Evolutionary conservation across 2,888 invertebrate species (phyloP).

Genomic region (Amblyteles armatorius): DNA sequence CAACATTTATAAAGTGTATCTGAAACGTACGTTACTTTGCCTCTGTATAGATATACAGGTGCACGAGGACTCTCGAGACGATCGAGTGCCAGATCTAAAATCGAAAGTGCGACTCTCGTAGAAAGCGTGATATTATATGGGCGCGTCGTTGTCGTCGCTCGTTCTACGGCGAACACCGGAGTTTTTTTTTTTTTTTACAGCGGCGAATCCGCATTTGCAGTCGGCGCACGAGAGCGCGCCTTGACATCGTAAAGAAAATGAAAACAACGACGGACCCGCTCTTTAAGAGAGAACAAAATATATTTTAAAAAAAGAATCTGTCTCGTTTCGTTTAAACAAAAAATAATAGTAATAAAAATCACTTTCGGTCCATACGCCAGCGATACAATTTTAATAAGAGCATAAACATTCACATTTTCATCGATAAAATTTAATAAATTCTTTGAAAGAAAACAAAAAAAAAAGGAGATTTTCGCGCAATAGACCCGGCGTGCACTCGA

Average conservation of each 20-base stretch:
- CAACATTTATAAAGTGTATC: constrained; percentile 9
- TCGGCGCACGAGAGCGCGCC: constrained; percentile 60
- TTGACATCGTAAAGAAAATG: constrained; percentile 35
- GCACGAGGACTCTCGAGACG: constrained; percentile 41
- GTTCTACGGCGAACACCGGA: constrained; percentile 47
- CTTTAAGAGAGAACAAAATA: too few species aligned
- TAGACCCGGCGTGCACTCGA: too few species aligned
- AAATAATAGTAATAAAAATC: too few species aligned
- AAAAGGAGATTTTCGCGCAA: too few species aligned
- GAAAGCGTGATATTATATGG: constrained; percentile 80
- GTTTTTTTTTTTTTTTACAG: constrained; percentile 47
- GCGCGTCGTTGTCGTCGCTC: constrained; percentile 61
- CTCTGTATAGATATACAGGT: constrained; percentile 27
- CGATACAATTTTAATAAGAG: neutral
- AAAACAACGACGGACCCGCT: constrained; percentile 12
- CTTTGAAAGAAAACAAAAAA: neutral
- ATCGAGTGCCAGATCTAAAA: constrained; percentile 73
- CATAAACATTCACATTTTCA: neutral
- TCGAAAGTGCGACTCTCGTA: constrained; percentile 79
- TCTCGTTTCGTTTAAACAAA: too few species aligned
- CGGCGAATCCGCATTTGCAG: constrained; percentile 63
- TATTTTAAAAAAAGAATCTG: too few species aligned
- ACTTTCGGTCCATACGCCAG: too few species aligned
- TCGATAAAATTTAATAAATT: neutral
- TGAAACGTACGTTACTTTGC: neutral